phyloP scores from a whole-genome alignment of 2,888 invertebrate species.

The Aelia acuminata region DNA sequence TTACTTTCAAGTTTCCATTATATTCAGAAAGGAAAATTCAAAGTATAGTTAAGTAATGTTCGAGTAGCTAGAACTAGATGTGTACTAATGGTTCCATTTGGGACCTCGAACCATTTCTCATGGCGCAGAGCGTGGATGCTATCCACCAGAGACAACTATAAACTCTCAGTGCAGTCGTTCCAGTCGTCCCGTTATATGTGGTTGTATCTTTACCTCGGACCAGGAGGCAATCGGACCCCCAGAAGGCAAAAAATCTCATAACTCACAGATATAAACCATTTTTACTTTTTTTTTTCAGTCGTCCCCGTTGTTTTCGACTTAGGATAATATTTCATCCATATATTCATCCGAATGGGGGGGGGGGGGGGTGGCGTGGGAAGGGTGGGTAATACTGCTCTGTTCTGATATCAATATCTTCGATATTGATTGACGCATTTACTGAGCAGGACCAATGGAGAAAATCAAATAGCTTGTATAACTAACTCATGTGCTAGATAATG shows the following conservation, averaged over 20 bases:
- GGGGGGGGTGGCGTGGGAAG: neutral
- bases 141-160: conserved; percentile 4
- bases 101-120: neutral
- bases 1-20: no score
- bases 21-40: no score
- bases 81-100: neutral
- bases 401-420: neutral
- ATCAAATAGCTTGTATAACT: neutral
- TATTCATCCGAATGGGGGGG: neutral
- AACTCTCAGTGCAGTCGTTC: neutral
- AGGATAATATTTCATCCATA: neutral
- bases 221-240: neutral
- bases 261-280: neutral
- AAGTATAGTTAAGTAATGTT: neutral
- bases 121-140: neutral
- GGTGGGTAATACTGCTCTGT: neutral
- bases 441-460: neutral
- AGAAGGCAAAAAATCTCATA: neutral
- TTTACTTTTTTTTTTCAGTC: conserved; percentile 28
- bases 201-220: neutral
- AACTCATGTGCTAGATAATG: neutral
- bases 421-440: neutral
- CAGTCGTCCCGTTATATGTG: neutral
- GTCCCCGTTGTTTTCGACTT: neutral
- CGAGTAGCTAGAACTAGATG: neutral